phyloP scores from a whole-genome alignment of 2,888 invertebrate genomes.

The Tillus elongatus region DNA sequence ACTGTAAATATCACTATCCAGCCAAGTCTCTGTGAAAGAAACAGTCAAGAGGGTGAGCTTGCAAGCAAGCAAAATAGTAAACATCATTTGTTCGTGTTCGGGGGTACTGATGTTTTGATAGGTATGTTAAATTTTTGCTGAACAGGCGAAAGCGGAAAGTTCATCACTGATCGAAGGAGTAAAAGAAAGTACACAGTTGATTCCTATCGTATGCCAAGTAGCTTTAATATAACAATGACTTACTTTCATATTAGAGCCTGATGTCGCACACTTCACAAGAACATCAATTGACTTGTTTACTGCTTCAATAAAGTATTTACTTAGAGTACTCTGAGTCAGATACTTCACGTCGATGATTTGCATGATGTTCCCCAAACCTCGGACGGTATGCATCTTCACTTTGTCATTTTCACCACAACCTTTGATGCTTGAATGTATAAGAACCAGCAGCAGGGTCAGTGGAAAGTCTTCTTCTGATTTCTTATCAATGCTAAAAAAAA shows the following conservation, averaged over 20 bases:
- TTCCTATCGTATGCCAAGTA: no score
- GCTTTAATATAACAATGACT: no score
- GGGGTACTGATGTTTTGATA: no score
- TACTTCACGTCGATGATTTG: constrained; percentile 56
- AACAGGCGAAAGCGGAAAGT: no score
- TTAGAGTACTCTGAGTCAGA: constrained; percentile 46
- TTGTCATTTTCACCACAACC: constrained; percentile 51
- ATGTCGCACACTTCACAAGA: constrained; percentile 59
- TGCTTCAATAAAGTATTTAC: constrained; percentile 46
- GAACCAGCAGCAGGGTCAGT: constrained; percentile 55
- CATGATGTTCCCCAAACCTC: constrained; percentile 73
- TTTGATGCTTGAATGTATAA: constrained; percentile 57
- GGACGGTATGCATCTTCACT: constrained; percentile 71
- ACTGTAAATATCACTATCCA: no score
- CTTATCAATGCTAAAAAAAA: constrained; percentile 7
- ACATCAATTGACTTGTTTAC: constrained; percentile 54
- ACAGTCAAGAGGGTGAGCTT: no score
- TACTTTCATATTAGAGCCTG: constrained; percentile 71
- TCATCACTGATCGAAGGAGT: no score
- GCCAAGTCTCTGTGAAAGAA: no score
- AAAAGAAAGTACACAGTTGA: no score
- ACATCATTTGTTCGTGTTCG: no score
- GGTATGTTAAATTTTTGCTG: no score
- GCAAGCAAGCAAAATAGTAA: no score
- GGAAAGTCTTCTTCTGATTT: constrained; percentile 46